Evolutionary conservation across 2,888 invertebrate species (phyloP).

Genomic region (Esperia sulphurella): DNA sequence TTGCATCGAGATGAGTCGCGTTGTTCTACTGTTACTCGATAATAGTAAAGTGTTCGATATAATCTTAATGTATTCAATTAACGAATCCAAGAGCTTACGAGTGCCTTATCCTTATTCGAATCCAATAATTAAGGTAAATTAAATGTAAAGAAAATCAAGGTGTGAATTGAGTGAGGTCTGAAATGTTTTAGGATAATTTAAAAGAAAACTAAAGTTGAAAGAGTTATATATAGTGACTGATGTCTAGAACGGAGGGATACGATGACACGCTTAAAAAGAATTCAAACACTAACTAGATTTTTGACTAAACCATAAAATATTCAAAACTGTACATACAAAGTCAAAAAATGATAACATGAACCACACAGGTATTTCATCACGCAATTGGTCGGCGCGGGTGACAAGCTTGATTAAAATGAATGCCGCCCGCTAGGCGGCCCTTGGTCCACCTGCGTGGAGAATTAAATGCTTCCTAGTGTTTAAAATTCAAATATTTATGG

Average conservation of each 20-base stretch:
- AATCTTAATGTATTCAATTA: neutral
- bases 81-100: neutral
- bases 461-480: constrained; percentile 45
- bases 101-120: no score
- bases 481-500: constrained; percentile 48
- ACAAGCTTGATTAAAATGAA: constrained; percentile 56
- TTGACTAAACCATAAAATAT: neutral
- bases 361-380: constrained; percentile 41
- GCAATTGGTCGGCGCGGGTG: constrained; percentile 38
- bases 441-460: constrained; percentile 40
- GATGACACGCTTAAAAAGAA: no score
- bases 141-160: neutral
- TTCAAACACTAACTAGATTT: no score
- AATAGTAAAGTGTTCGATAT: neutral
- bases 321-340: neutral
- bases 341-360: constrained; percentile 2
- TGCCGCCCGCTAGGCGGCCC: constrained; percentile 25
- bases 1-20: constrained; percentile 6
- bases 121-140: no score
- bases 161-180: no score
- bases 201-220: no score
- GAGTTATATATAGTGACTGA: no score
- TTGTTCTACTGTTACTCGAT: constrained; percentile 4
- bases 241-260: no score
- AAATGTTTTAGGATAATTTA: no score